Base-by-base conservation (phyloP, 2,113 vertebrate species). In the Cryptotis parvus region DNA sequence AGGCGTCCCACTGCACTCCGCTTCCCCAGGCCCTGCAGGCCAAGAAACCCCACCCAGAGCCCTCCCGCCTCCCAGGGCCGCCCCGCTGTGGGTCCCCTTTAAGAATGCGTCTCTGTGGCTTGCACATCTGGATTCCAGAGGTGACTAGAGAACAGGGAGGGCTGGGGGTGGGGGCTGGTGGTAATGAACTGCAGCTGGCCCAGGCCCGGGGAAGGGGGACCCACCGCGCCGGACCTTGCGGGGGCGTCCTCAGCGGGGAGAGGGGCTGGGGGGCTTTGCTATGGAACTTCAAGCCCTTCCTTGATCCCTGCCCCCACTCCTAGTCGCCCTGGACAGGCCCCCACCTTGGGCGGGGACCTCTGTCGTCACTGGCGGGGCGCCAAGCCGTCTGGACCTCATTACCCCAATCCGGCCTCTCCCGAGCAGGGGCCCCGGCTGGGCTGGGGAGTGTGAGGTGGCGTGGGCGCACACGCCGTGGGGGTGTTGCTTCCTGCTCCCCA, bases 181-280 rank as follows among this genome's bases (percentile, higher is more conserved):
- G 96, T 98, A 97, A 98, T 97, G 91, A 96, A 96, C 97, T 97
- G 96, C 98, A 97, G 98, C 97, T 98, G 97, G 96, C 88, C 39
- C 35, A 33, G 72, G 45, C 73, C 90, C 66, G 93, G 94, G 95
- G 94, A 94, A 84, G 91, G 16, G 18, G 93, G 91, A 77, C 95
- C 87, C 79, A 92, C 94, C 93, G 18, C 94, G 65, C 79, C n/a
- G 89, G 90, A 80, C 31, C 84, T 87, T 22, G n/a, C 93, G 89
- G 81, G 45, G 83, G 80, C 6, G 1, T 69, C 49, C 35, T 91
- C 75, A 70, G 27, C 24, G 82, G 73, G 77, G 87, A 66, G 0
- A 31, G 83, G 58, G 12, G 35, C 15, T 20, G 7, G 72, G 84
- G 33, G 45, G 9, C 45, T 76, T 29, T 15, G 74, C 79, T 69